Evolutionary conservation across 2,113 vertebrate species (phyloP), one percentile per base, ranked within the genome.

Genomic region (Philantomba maxwellii): DNA sequence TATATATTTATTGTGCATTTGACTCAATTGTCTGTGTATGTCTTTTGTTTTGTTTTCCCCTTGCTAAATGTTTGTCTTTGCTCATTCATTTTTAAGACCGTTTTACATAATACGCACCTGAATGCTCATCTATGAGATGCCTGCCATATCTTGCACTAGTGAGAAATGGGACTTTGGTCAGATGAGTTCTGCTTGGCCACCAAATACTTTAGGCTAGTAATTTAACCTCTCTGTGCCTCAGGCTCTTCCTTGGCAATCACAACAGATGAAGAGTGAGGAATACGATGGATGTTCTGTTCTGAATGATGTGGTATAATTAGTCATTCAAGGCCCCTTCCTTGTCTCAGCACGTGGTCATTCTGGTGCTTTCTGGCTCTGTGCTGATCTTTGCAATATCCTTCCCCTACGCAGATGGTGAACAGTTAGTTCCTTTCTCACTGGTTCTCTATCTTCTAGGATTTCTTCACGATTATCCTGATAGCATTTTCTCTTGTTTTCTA

Each of bases 341-440:
- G 23, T 19, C 85, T 26, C 2, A 9, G 17, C 2, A 1, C 4
- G 51, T 19, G 15, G 36, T 49, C 70, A 4, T 30, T 26, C 57
- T 64, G 70, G 6, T 21, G 30, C 19, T 16, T 39, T 21, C 55
- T 19, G 36, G 28, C 66, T 77, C 21, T 49, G 11, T 9, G 6
- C 33, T 73, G 28, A 8, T 39, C 43, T 64, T 28, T 39, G 39
- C n/a, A 8, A 8, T 16, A 3, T 58, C 23, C 53, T 92, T 10
- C 62, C 19, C 23, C 13, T 9, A 0, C 4, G 3, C 6, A 0
- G 21, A 6, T 7, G 2, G 3, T 28, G 14, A 26, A 60, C 11
- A 28, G 19, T 45, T 43, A 47, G 9, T 33, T 77, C 45, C 73
- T 33, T 19, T 49, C 43, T n/a, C 23, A 23, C 9, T 47, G 51